Conservation (phyloP, 2,113 vertebrate species). For the Pseudorasbora parva region DNA sequence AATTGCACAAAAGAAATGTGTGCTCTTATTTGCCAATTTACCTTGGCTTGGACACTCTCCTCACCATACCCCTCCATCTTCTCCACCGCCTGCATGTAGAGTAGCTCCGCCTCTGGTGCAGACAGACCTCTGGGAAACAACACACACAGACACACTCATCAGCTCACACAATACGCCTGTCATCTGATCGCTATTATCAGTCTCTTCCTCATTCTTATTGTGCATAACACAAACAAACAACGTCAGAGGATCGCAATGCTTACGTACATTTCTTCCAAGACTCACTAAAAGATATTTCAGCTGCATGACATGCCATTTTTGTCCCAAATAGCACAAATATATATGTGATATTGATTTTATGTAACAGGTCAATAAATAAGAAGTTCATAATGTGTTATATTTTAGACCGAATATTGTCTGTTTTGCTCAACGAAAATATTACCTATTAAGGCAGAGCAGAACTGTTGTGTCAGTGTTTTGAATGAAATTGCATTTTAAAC, state of each 20-base stretch:
- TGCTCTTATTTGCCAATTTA: constrained; percentile 54
- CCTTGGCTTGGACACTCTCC: constrained; percentile 95
- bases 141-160: constrained; percentile 24
- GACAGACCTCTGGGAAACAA: constrained; percentile 82
- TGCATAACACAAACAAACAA: neutral
- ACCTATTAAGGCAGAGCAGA: no score
- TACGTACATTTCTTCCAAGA: neutral
- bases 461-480: no score
- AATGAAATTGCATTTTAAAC: no score
- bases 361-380: no score
- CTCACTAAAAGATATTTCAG: neutral
- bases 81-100: constrained; percentile 98
- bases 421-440: no score
- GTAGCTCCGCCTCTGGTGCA: constrained; percentile 90
- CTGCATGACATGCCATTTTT: neutral
- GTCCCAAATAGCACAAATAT: no score
- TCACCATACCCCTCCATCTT: constrained; percentile 95
- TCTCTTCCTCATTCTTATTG: neutral
- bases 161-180: neutral
- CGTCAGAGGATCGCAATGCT: neutral
- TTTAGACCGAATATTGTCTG: no score
- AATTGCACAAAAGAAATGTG: neutral
- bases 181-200: neutral
- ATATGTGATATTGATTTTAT: no score
- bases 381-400: no score